A percentile compares a stretch with the other conserved stretches of the same genome.
These are phyloP conservation scores for Decapterus maruadsi DNA, from an alignment of 2,797 vertebrate genomes.

Conservation along the genomic window DNA sequence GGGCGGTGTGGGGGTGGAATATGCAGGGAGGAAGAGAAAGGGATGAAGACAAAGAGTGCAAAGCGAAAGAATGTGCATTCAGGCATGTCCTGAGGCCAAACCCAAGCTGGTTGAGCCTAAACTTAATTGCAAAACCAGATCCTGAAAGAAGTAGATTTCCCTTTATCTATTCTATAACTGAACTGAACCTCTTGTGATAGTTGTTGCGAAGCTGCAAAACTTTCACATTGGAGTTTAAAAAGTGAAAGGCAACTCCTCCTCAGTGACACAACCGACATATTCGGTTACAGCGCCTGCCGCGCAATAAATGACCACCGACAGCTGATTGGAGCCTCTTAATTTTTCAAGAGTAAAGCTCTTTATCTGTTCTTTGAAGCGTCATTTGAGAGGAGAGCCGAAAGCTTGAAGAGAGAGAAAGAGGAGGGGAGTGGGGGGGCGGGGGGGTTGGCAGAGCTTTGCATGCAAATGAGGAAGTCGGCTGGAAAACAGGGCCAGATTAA, in stretches of 20 bases:
- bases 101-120: slow-evolving; percentile 8
- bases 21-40: slow-evolving; percentile 37
- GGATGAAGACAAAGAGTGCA: no score
- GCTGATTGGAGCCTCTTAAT: slow-evolving; percentile 54
- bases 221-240: not conserved
- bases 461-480: slow-evolving; percentile 68
- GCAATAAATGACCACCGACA: slow-evolving; percentile 29
- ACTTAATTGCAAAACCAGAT: slow-evolving; percentile 21
- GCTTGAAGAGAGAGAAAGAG: not conserved
- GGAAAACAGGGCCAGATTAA: slow-evolving; percentile 56
- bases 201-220: not conserved
- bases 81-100: slow-evolving; percentile 48
- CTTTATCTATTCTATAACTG: not conserved
- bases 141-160: not conserved
- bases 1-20: not conserved
- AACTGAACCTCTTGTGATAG: not conserved
- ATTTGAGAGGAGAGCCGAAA: slow-evolving; percentile 14
- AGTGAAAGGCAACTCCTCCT: slow-evolving; percentile 9
- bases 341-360: slow-evolving; percentile 56
- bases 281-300: slow-evolving; percentile 16
- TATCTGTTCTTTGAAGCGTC: slow-evolving; percentile 61
- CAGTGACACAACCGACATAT: slow-evolving; percentile 2
- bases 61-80: slow-evolving; percentile 58
- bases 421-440: slow-evolving; percentile 6
- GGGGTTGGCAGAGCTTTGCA: slow-evolving; percentile 54